phyloP scores from a whole-genome alignment of 1,140 invertebrate genomes.

The Thalassaphorura encarpata region DNA sequence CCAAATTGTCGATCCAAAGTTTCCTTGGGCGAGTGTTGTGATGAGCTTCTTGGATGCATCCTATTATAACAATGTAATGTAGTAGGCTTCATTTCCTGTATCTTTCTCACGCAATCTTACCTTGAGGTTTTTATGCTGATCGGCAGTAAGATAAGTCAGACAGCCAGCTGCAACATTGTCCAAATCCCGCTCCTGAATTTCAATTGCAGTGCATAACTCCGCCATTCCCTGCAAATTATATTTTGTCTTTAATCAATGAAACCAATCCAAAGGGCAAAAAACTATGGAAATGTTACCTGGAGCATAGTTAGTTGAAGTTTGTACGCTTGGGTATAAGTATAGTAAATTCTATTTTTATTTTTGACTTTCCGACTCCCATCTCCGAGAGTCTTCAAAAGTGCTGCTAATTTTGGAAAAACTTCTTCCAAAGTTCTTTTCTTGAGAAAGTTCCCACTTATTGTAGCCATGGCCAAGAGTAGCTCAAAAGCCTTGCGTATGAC shows the following conservation, averaged over 20 bases:
- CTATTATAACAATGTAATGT: neutral
- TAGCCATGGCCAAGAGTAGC: constrained; percentile 14
- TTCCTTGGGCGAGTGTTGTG: neutral
- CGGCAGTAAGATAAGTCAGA: constrained; percentile 18
- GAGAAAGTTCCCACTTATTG: constrained; percentile 14
- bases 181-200: constrained; percentile 22
- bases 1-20: constrained; percentile 7
- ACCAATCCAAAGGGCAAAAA: neutral
- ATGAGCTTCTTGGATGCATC: constrained; percentile 15
- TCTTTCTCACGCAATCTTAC: too few relatives aligned
- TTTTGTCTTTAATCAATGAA: neutral
- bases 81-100: too few relatives aligned
- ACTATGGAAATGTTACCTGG: constrained; percentile 11
- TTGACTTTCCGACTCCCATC: constrained; percentile 14
- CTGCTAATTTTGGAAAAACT: constrained; percentile 23
- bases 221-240: constrained; percentile 16
- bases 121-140: constrained; percentile 27
- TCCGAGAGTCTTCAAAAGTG: constrained; percentile 8
- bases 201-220: constrained; percentile 16
- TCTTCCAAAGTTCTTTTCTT: constrained; percentile 23
- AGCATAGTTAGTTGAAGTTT: constrained; percentile 26
- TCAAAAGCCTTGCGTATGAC: constrained; percentile 30
- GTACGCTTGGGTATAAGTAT: constrained; percentile 26
- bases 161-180: constrained; percentile 19
- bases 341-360: constrained; percentile 17